Percentiles rank a stretch among this genome's conserved stretches.
phyloP scores from a whole-genome alignment of 2,888 invertebrate genomes.

The Helleia helle region DNA sequence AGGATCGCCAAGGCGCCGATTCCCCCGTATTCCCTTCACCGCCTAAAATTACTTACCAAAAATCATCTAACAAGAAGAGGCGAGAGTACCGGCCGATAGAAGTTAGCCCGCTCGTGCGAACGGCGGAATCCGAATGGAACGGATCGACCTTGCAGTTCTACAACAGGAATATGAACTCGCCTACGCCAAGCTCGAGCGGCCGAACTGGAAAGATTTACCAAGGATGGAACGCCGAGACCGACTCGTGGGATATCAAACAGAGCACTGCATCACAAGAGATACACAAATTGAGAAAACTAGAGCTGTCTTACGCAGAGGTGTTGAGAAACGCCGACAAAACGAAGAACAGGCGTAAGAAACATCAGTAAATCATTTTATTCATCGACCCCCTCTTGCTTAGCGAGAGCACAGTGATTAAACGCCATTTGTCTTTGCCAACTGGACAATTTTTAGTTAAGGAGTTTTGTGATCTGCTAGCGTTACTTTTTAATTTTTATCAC shows the following conservation, averaged over 20 bases:
- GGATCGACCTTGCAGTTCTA: conserved; percentile 82
- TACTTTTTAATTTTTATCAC: conserved; percentile 61
- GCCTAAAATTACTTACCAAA: conserved; percentile 77
- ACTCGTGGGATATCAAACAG: conserved; percentile 66
- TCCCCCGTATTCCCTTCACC: conserved; percentile 80
- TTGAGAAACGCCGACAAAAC: conserved; percentile 80
- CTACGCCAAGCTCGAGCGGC: conserved; percentile 72
- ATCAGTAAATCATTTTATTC: conserved; percentile 62
- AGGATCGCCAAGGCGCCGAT: conserved; percentile 77
- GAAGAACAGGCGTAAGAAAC: conserved; percentile 65
- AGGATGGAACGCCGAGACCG: conserved; percentile 63
- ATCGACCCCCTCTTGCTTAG: conserved; percentile 58
- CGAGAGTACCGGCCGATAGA: conserved; percentile 74
- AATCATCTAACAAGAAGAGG: conserved; percentile 70
- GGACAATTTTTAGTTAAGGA: conserved; percentile 61
- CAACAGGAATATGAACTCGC: conserved; percentile 75
- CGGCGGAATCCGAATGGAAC: conserved; percentile 75
- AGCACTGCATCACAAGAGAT: conserved; percentile 89
- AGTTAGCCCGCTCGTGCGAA: conserved; percentile 59
- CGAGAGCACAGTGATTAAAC: conserved; percentile 60
- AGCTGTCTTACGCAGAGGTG: conserved; percentile 90
- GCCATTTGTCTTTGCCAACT: conserved; percentile 72
- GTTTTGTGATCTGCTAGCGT: conserved; percentile 72
- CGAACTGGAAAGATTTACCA: conserved; percentile 64
- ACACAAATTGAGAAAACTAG: conserved; percentile 84